phyloP scores from a whole-genome alignment of 2,797 vertebrate species.

The Phrynocephalus guinanensis region DNA sequence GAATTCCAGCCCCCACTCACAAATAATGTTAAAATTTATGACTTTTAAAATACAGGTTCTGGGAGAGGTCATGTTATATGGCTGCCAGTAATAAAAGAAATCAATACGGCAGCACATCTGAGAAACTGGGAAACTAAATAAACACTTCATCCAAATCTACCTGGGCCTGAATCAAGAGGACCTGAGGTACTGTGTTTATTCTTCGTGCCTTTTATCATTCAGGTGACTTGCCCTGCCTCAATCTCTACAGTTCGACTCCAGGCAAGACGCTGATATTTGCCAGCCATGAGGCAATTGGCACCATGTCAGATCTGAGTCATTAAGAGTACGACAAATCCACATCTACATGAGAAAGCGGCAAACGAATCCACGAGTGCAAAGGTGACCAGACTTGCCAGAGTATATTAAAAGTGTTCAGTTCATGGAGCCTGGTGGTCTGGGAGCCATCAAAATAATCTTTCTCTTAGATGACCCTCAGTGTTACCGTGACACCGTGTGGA shows the following conservation, averaged over 20 bases:
- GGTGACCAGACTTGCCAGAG: slow-evolving; percentile 70
- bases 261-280: slow-evolving; percentile 71
- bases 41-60: slow-evolving; percentile 84
- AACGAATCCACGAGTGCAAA: slow-evolving; percentile 63
- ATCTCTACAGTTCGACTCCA: slow-evolving; percentile 67
- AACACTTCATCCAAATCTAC: slow-evolving; percentile 86
- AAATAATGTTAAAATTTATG: slow-evolving; percentile 83
- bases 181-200: slow-evolving; percentile 85
- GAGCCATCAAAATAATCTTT: background rate
- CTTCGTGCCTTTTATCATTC: slow-evolving; percentile 75
- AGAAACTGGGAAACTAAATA: slow-evolving; percentile 83
- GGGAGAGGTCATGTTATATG: slow-evolving; percentile 83
- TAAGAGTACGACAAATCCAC: slow-evolving; percentile 76
- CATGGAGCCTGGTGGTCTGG: background rate
- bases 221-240: slow-evolving; percentile 65
- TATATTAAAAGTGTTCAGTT: slow-evolving; percentile 18
- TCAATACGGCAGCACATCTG: slow-evolving; percentile 81
- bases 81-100: slow-evolving; percentile 83
- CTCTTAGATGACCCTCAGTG: background rate
- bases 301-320: slow-evolving; percentile 72
- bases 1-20: slow-evolving; percentile 76
- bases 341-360: slow-evolving; percentile 70
- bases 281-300: slow-evolving; percentile 77
- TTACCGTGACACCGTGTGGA: too few species aligned
- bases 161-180: slow-evolving; percentile 85